A percentile compares a stretch with the other conserved stretches of the same genome.
These are phyloP conservation scores for Muschampia plurimacula DNA, from an alignment of 2,888 invertebrate species.

Conservation along the genomic window DNA sequence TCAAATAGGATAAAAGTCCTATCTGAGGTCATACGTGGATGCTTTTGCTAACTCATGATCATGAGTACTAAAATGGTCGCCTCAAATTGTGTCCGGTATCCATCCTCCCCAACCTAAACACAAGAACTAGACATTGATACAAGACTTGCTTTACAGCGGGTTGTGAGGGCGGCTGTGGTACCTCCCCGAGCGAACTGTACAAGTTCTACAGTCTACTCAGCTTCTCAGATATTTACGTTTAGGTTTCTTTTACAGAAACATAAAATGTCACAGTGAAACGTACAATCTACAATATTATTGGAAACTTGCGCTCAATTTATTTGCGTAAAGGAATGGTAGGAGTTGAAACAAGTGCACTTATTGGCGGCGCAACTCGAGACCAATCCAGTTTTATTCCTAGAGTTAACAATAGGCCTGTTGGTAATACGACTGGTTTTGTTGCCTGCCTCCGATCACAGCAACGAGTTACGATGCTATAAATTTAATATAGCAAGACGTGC, in stretches of 20 bases:
- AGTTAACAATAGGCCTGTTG: constrained; percentile 75
- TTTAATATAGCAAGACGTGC: constrained; percentile 78
- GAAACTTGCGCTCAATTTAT: constrained; percentile 59
- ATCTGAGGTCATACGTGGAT: too few relatives aligned
- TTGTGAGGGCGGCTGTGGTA: too few relatives aligned
- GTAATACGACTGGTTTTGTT: constrained; percentile 68
- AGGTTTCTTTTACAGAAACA: neutral
- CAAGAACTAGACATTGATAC: too few relatives aligned
- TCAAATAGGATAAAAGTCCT: too few relatives aligned
- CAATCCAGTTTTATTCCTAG: constrained; percentile 75
- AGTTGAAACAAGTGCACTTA: constrained; percentile 71
- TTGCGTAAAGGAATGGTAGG: constrained; percentile 56
- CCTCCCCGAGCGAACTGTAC: too few relatives aligned
- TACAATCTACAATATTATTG: constrained; percentile 46
- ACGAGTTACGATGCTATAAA: constrained; percentile 82
- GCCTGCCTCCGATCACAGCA: constrained; percentile 73
- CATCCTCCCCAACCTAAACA: too few relatives aligned
- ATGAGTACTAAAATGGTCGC: too few relatives aligned
- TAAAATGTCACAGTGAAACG: neutral
- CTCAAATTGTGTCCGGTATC: too few relatives aligned
- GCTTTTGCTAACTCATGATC: too few relatives aligned
- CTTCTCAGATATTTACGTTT: neutral
- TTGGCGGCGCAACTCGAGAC: constrained; percentile 56
- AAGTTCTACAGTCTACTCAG: neutral
- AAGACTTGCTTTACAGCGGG: too few relatives aligned